Evolutionary conservation across 2,888 invertebrate genomes (phyloP).

Genomic region (Drosophila tanythrix): DNA sequence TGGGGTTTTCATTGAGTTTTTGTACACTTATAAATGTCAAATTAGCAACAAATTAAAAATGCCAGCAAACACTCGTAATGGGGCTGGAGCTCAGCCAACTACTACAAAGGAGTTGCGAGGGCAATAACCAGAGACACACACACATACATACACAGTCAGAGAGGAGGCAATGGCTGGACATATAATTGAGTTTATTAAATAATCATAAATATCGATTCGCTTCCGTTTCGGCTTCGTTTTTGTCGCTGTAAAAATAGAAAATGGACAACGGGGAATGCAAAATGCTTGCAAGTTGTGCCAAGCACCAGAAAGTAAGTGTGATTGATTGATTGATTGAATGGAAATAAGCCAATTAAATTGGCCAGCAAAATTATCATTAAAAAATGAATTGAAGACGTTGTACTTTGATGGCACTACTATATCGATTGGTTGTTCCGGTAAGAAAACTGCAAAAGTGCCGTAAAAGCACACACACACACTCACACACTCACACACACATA

Average conservation of each 20-base stretch:
- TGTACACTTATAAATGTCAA: slow-evolving; percentile 64
- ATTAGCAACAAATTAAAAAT: slow-evolving; percentile 74
- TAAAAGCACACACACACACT: slow-evolving; percentile 31
- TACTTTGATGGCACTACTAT: slow-evolving; percentile 43
- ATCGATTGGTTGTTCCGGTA: slow-evolving; percentile 49
- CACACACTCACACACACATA: slow-evolving; percentile 8
- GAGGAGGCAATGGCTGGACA: slow-evolving; percentile 25
- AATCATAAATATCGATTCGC: slow-evolving; percentile 79
- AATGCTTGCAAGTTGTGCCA: slow-evolving; percentile 47
- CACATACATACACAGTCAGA: slow-evolving; percentile 2
- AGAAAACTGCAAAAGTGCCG: slow-evolving; percentile 37
- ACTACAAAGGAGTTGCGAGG: slow-evolving; percentile 45
- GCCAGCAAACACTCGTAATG: slow-evolving; percentile 51
- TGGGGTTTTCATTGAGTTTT: slow-evolving; percentile 42
- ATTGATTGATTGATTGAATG: slow-evolving; percentile 58
- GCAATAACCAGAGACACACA: slow-evolving; percentile 51
- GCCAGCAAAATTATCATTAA: slow-evolving; percentile 58
- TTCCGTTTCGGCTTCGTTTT: slow-evolving; percentile 16
- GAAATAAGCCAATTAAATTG: slow-evolving; percentile 50
- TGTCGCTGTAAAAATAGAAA: slow-evolving; percentile 38
- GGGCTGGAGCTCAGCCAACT: slow-evolving; percentile 13
- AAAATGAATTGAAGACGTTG: slow-evolving; percentile 35
- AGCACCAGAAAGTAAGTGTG: slow-evolving; percentile 31
- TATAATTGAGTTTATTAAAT: slow-evolving; percentile 77
- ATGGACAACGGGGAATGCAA: slow-evolving; percentile 60